Evolutionary conservation across 2,113 vertebrate species (phyloP).

Genomic region (Cheirogaleus medius): DNA sequence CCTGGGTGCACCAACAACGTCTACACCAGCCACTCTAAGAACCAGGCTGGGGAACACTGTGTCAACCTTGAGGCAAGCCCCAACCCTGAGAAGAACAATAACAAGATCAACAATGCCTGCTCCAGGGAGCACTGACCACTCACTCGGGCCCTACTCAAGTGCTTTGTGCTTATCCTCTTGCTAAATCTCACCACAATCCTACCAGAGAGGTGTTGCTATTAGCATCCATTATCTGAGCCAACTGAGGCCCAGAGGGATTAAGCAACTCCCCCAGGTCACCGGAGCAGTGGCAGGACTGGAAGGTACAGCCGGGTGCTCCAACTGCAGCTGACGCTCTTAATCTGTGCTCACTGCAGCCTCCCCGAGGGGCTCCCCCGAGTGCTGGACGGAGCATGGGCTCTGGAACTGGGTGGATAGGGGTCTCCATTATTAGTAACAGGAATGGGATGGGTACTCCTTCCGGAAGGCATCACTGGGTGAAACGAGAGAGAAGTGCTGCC

Average conservation of each 20-base stretch:
- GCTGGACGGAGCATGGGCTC: neutral
- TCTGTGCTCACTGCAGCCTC: neutral
- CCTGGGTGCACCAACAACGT: neutral
- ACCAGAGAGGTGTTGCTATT: neutral
- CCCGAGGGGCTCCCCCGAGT: neutral
- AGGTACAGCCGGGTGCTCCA: neutral
- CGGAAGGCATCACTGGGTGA: neutral
- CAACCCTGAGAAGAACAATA: neutral
- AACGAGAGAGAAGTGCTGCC: neutral
- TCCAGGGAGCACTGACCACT: neutral
- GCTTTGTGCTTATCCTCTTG: neutral
- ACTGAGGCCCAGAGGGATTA: neutral
- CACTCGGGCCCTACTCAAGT: neutral
- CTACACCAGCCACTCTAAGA: neutral
- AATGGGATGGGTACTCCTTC: neutral
- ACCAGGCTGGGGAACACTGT: neutral
- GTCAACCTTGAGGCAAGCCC: rapidly evolving
- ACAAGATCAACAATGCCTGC: rapidly evolving
- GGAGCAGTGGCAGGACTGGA: neutral
- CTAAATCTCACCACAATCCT: neutral
- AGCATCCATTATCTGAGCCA: neutral
- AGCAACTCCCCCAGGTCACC: neutral
- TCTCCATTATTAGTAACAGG: neutral
- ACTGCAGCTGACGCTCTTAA: neutral
- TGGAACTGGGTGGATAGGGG: neutral